Conservation (phyloP, 2,888 invertebrate species). For the Atethmia centrago region DNA sequence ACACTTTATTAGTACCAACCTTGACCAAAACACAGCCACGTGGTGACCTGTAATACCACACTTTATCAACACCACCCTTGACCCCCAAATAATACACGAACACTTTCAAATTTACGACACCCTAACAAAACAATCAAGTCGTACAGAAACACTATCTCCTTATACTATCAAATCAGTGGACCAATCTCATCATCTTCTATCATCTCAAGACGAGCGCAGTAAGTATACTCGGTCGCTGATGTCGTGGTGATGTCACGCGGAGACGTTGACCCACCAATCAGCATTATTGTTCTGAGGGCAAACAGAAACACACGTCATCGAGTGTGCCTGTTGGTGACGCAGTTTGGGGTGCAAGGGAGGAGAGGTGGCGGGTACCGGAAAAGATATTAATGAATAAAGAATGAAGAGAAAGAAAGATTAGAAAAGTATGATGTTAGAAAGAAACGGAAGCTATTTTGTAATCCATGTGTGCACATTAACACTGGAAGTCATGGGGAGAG, state of each 20-base stretch:
- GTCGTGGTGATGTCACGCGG: slow-evolving; percentile 53
- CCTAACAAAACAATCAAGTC: slow-evolving; percentile 36
- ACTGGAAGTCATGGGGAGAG: too few species aligned
- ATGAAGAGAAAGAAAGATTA: background rate
- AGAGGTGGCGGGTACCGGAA: slow-evolving; percentile 17
- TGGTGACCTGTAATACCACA: slow-evolving; percentile 18
- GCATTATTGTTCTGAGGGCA: slow-evolving; percentile 56
- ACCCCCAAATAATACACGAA: slow-evolving; percentile 16
- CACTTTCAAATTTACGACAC: slow-evolving; percentile 14
- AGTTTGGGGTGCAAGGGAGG: slow-evolving; percentile 10
- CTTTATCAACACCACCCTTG: slow-evolving; percentile 7
- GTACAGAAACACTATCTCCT: slow-evolving; percentile 25
- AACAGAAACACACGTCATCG: slow-evolving; percentile 61
- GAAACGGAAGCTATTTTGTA: background rate
- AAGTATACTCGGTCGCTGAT: slow-evolving; percentile 6
- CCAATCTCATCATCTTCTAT: slow-evolving; percentile 50
- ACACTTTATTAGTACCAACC: too few species aligned
- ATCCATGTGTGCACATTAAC: too few species aligned
- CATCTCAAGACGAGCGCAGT: slow-evolving; percentile 27
- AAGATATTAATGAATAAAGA: background rate
- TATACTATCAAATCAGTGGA: slow-evolving; percentile 38
- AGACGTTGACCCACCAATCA: slow-evolving; percentile 61
- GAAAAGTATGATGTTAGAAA: background rate
- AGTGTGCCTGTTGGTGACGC: slow-evolving; percentile 50
- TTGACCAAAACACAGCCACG: slow-evolving; percentile 8